A percentile compares a stretch with the other conserved stretches of the same genome.
These are phyloP conservation scores for Aegotheles bennettii DNA, from an alignment of 2,113 vertebrate genomes.

Conservation along the genomic window DNA sequence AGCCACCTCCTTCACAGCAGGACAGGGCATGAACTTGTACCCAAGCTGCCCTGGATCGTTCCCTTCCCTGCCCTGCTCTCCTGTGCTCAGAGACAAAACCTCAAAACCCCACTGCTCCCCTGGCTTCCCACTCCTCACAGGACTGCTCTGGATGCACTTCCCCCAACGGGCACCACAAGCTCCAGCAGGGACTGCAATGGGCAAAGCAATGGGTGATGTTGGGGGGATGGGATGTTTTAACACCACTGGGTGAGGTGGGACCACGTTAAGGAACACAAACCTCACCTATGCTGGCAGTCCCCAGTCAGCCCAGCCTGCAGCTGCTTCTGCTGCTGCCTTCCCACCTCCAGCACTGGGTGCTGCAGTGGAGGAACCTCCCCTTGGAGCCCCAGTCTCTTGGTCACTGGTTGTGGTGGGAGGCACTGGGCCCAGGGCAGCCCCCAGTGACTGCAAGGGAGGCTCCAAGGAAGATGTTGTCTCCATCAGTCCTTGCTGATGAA, in stretches of 20 bases:
- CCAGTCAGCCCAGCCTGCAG: no score
- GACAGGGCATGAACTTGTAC: rapidly evolving
- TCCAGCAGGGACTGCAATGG: neutral
- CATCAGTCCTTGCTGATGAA: neutral
- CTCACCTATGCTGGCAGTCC: neutral
- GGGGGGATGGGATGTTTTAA: neutral
- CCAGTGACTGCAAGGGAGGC: rapidly evolving
- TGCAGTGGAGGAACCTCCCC: neutral
- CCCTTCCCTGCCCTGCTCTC: neutral
- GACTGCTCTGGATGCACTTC: neutral
- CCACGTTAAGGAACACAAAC: neutral
- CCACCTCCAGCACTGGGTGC: neutral
- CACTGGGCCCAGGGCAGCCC: neutral
- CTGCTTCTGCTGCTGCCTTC: neutral
- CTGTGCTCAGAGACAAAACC: neutral
- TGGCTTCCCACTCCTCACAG: neutral
- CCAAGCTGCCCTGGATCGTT: neutral
- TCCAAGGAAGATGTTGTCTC: neutral
- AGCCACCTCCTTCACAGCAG: neutral
- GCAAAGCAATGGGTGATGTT: neutral
- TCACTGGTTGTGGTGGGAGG: neutral
- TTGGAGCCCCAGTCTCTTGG: neutral
- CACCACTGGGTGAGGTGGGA: no score
- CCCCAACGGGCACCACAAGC: neutral
- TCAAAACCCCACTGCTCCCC: neutral